Evolutionary conservation across 1,140 invertebrate genomes (phyloP).

Genomic region (Gonioctena quinquepunctata): DNA sequence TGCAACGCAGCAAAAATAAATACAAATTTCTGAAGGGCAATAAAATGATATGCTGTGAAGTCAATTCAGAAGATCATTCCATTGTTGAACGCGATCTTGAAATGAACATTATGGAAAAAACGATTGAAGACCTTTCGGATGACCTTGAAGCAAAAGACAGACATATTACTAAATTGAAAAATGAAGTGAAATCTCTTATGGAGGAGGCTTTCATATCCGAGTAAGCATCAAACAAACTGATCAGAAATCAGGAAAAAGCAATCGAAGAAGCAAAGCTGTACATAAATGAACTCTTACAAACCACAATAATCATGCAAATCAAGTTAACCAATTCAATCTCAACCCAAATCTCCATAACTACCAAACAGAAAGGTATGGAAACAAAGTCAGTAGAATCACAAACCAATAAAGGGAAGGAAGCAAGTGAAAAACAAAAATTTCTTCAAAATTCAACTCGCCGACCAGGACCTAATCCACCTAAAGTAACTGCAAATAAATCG

Average conservation of each 20-base stretch:
- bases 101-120: neutral
- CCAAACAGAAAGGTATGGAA: neutral
- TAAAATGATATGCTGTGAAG: constrained; percentile 3
- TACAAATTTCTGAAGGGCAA: neutral
- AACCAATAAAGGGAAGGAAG: neutral
- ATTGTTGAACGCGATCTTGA: neutral
- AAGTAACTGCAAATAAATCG: neutral
- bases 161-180: constrained; percentile 1
- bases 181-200: neutral
- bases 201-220: neutral
- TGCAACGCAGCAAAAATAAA: neutral
- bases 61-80: neutral
- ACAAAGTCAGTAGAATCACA: too few relatives aligned
- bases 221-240: neutral
- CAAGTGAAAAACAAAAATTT: neutral
- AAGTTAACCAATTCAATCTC: neutral
- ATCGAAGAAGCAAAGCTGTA: neutral
- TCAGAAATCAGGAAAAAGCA: neutral
- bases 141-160: neutral
- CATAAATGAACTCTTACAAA: neutral
- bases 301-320: neutral
- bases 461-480: too few relatives aligned
- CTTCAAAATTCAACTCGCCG: too few relatives aligned
- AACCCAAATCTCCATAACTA: neutral
- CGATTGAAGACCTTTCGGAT: neutral